Conservation (phyloP, 1,140 invertebrate genomes). For the Drosophila arizonae region DNA sequence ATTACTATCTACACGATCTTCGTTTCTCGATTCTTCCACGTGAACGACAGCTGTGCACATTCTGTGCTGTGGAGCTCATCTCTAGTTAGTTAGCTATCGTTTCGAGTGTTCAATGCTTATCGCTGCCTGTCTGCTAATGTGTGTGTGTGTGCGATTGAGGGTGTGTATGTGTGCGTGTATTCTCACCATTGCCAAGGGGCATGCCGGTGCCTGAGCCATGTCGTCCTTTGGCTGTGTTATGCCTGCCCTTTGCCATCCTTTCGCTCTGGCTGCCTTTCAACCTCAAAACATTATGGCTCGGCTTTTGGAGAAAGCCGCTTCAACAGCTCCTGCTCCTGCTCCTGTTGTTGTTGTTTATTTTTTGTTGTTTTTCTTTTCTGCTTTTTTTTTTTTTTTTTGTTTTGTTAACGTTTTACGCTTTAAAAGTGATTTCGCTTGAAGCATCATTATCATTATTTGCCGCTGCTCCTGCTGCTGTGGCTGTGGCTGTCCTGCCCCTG, state of each 20-base stretch:
- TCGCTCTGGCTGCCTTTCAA: slow-evolving; percentile 15
- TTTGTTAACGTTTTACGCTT: slow-evolving; percentile 43
- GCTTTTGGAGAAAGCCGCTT: slow-evolving; percentile 18
- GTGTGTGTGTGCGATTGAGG: background rate
- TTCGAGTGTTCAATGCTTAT: slow-evolving; percentile 11
- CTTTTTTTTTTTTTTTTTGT: slow-evolving; percentile 13
- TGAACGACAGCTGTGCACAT: background rate
- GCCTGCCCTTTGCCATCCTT: slow-evolving; percentile 25
- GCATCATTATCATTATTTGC: slow-evolving; percentile 25
- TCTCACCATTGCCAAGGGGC: slow-evolving; percentile 26
- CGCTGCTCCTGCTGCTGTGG: background rate
- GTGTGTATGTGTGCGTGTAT: slow-evolving; percentile 33
- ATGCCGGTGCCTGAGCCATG: background rate
- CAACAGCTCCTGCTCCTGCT: background rate
- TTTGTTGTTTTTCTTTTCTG: background rate
- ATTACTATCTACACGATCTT: too few species aligned
- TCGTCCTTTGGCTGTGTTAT: slow-evolving; percentile 24
- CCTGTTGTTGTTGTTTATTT: background rate
- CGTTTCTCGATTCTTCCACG: background rate
- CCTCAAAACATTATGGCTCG: slow-evolving; percentile 36
- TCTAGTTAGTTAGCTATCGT: background rate
- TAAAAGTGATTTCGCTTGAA: slow-evolving; percentile 47
- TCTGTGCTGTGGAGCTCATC: background rate
- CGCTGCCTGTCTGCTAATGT: background rate
- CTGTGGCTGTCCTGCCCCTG: slow-evolving; percentile 9